Evolutionary conservation across 2,113 vertebrate species (phyloP).

Genomic region (Equus przewalskii): DNA sequence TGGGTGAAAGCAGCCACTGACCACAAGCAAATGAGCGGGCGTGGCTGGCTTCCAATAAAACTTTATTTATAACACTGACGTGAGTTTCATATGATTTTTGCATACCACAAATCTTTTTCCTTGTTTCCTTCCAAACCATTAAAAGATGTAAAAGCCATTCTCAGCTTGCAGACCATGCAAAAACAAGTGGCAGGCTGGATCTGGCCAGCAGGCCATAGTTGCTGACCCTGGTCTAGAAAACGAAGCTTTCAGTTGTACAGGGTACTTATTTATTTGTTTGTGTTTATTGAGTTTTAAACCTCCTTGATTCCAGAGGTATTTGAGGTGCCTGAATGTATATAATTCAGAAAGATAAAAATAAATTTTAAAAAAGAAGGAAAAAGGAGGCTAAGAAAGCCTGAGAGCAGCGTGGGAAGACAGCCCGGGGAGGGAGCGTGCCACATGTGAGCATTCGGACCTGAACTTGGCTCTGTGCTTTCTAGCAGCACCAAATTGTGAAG

Average conservation of each 20-base stretch:
- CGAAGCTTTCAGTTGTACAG: not conserved
- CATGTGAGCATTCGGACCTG: too few species aligned
- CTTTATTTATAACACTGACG: not conserved
- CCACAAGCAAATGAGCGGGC: not conserved
- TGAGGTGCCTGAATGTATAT: not conserved
- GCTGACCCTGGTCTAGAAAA: not conserved
- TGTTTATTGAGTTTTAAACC: not conserved
- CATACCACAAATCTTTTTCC: not conserved
- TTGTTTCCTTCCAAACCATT: not conserved
- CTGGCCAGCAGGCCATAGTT: not conserved
- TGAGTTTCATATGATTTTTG: not conserved
- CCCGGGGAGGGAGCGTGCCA: rapidly evolving
- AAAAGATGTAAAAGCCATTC: not conserved
- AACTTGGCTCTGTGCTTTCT: not conserved
- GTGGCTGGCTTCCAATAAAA: not conserved
- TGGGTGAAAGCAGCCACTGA: not conserved
- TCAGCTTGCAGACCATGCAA: not conserved
- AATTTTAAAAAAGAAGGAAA: not conserved
- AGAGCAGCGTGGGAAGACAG: not conserved
- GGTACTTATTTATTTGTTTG: not conserved
- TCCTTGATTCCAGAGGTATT: not conserved
- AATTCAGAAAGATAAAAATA: not conserved
- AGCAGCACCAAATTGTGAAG: not conserved
- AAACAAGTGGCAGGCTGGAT: not conserved
- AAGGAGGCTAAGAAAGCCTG: not conserved